A percentile compares a stretch with the other conserved stretches of the same genome.
These are phyloP conservation scores for Musca domestica DNA, from an alignment of 1,140 invertebrate species.

Conservation along the genomic window DNA sequence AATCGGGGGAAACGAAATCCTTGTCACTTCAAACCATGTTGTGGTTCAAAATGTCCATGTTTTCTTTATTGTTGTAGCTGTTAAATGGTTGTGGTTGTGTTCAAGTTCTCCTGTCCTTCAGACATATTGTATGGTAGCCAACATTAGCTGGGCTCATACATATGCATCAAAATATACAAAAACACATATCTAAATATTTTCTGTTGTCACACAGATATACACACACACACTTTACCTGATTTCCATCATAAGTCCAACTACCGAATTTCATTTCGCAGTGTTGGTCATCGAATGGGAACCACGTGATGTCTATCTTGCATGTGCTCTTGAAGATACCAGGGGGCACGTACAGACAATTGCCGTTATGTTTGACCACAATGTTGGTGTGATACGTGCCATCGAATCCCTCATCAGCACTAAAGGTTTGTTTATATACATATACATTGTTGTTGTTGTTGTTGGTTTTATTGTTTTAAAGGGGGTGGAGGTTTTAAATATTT, in stretches of 20 bases:
- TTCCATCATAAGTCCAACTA: constrained; percentile 92
- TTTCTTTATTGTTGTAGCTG: too few species aligned
- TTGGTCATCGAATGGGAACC: constrained; percentile 99
- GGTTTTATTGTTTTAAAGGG: constrained; percentile 28
- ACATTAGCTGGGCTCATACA: too few species aligned
- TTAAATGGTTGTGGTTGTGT: too few species aligned
- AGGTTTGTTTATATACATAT: constrained; percentile 40
- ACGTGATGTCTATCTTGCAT: constrained; percentile 98
- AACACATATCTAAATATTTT: constrained; percentile 19
- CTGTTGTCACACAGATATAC: constrained; percentile 12
- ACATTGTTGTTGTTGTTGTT: constrained; percentile 19
- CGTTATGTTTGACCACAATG: constrained; percentile 93
- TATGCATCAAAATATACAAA: too few species aligned
- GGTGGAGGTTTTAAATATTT: constrained; percentile 24
- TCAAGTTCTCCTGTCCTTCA: neutral
- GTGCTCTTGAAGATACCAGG: constrained; percentile 98
- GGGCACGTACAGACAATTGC: constrained; percentile 93
- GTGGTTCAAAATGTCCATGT: too few species aligned
- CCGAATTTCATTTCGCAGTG: constrained; percentile 94
- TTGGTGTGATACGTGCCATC: constrained; percentile 97
- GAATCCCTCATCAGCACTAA: constrained; percentile 96
- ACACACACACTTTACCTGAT: constrained; percentile 67
- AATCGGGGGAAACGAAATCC: too few species aligned
- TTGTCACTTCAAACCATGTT: too few species aligned
- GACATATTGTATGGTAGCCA: too few species aligned